Evolutionary conservation across 2,113 vertebrate genomes (phyloP).

Genomic region (Synchiropus splendidus): DNA sequence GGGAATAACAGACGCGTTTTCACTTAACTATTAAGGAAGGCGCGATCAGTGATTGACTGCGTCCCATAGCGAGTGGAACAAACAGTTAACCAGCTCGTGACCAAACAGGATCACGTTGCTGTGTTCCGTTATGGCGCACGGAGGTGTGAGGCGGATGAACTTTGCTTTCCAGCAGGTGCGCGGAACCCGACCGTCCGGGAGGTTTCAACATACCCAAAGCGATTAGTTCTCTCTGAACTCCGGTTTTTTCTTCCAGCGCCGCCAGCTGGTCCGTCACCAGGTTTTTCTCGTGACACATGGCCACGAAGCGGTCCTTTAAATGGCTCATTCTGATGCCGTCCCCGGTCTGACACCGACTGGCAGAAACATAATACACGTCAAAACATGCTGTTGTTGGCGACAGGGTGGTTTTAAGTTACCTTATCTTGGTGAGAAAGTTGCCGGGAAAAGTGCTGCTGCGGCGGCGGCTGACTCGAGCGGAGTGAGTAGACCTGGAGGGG

Average conservation of each 20-base stretch:
- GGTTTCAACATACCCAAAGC: constrained; percentile 68
- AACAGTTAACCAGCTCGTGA: no score
- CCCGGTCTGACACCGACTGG: constrained; percentile 9
- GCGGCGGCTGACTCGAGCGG: constrained; percentile 1
- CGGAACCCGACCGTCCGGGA: no score
- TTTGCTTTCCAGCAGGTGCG: constrained; percentile 13
- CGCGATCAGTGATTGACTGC: no score
- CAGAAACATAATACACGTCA: no score
- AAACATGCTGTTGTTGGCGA: no score
- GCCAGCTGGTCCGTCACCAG: constrained; percentile 66
- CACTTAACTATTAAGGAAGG: no score
- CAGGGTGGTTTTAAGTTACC: no score
- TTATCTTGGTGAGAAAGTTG: no score
- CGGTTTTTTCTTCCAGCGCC: constrained; percentile 70
- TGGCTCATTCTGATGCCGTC: constrained; percentile 43
- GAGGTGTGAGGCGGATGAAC: constrained; percentile 13
- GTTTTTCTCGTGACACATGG: constrained; percentile 73
- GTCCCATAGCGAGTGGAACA: no score
- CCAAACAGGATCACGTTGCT: no score
- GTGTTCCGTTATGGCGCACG: no score
- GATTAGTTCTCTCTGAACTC: constrained; percentile 72
- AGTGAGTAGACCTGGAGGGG: not conserved
- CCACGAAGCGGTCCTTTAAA: constrained; percentile 65
- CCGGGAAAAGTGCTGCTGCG: not conserved
- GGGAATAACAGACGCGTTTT: no score